A percentile compares a stretch with the other conserved stretches of the same genome.
Evolutionary conservation across 92 coral and sea anemone species (phyloP).

Genomic region (Heteractis magnifica): DNA sequence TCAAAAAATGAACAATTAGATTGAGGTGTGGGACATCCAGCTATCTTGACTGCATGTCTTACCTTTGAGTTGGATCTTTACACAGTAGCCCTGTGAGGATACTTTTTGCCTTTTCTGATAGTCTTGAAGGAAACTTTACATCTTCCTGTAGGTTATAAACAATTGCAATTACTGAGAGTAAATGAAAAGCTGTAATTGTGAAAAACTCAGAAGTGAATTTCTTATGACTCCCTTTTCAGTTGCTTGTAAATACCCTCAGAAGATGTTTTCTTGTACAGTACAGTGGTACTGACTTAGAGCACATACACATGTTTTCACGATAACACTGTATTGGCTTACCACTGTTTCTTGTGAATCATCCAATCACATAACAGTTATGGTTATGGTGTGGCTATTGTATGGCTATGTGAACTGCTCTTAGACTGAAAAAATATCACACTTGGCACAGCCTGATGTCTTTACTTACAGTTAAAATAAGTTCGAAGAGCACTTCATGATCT

Average conservation of each 20-base stretch:
- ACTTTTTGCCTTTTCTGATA: slow-evolving; percentile 67
- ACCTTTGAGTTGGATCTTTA: slow-evolving; percentile 82
- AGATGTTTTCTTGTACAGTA: too few species aligned
- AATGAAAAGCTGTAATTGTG: too few species aligned
- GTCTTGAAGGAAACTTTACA: slow-evolving; percentile 81
- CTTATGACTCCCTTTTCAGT: too few species aligned
- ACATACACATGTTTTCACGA: too few species aligned
- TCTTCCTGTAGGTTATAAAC: slow-evolving; percentile 68
- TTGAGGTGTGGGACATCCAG: background rate
- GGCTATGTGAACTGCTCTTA: background rate
- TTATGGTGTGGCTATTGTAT: too few species aligned
- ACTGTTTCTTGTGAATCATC: too few species aligned
- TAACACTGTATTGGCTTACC: too few species aligned
- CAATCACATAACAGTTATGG: too few species aligned
- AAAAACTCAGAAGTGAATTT: too few species aligned
- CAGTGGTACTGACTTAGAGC: too few species aligned
- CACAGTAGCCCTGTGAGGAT: slow-evolving; percentile 72
- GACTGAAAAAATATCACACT: background rate
- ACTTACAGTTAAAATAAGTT: slow-evolving; percentile 84
- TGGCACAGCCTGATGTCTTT: background rate
- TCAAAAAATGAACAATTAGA: too few species aligned
- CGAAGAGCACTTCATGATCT: slow-evolving; percentile 95
- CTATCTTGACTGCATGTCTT: background rate
- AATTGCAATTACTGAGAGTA: background rate
- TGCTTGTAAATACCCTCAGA: too few species aligned